Base-by-base conservation (phyloP, 2,797 vertebrate genomes). In the Serranus cabrilla region DNA sequence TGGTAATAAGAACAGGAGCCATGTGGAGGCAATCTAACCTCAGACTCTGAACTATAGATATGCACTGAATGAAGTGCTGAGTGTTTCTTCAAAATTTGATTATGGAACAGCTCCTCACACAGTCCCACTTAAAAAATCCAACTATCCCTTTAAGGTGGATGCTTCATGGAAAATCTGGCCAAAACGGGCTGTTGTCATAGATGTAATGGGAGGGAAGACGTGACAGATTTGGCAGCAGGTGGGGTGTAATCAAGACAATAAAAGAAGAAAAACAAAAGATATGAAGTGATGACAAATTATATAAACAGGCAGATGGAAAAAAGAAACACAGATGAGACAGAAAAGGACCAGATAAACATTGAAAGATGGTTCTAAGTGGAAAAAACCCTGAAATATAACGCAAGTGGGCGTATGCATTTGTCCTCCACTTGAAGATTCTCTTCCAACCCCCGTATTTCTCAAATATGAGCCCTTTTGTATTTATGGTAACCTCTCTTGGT, bases 171-270 rank as follows among this genome's bases (percentile, higher is more conserved):
- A 68, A 72, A 27, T 34, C 46, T 7, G 4, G 11, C 25, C 14
- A 31, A 39, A 18, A 39, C 2, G 20, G 11, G 8, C 14, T 25
- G 73, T 62, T 71, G 62, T 71, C 63, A 56, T 37, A 25, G 39
- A 64, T 63, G 71, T 51, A 42, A 56, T 0, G 12, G 27, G 71
- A 73, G 37, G 59, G 65, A 72, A 18, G 65, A 68, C 37, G 11
- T 58, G 74, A 87, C 80, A 76, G 84, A 72, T 85, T 85, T 16
- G 8, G 63, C 66, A 67, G 71, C 73, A 90, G 85, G 83, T 80
- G 72, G 60, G 62, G 63, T 23, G 66, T 71, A 70, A 81, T 83
- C 71, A 51, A 70, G 64, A 84, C 59, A 71, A 72, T 73, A 64
- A 81, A 74, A 60, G 18, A 73, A 72, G 65, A 55, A 81, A 76